A percentile compares a stretch with the other conserved stretches of the same genome.
Evolutionary conservation across 2,888 invertebrate genomes (phyloP).

Genomic region (Clivina fossor): DNA sequence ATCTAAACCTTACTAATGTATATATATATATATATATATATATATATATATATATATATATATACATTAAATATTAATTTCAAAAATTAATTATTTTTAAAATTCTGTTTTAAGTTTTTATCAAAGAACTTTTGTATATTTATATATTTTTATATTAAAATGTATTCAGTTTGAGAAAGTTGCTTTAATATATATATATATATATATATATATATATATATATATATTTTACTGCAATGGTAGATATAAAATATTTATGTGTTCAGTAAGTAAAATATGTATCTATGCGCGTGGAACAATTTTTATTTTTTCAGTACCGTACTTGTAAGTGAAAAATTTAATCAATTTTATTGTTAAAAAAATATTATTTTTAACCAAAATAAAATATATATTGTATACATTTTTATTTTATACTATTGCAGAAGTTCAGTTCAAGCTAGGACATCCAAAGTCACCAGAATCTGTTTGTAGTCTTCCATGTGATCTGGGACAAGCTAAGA

Average conservation of each 20-base stretch:
- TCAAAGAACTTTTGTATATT: background rate
- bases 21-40: too few species aligned
- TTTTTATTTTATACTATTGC: conserved; percentile 40
- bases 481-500: conserved; percentile 85
- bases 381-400: background rate
- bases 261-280: too few species aligned
- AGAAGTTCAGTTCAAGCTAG: conserved; percentile 84
- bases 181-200: background rate
- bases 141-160: too few species aligned
- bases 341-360: too few species aligned
- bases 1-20: too few species aligned
- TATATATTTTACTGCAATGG: too few species aligned
- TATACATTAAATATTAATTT: background rate
- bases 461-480: conserved; percentile 92
- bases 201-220: background rate
- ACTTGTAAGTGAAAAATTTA: too few species aligned
- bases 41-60: background rate
- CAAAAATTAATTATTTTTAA: background rate
- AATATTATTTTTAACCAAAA: too few species aligned
- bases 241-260: too few species aligned
- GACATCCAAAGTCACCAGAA: conserved; percentile 76
- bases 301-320: too few species aligned
- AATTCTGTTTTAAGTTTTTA: background rate
- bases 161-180: background rate
- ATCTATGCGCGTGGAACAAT: too few species aligned